Evolutionary conservation across 2,113 vertebrate genomes (phyloP), one percentile per base, ranked within the genome.

Genomic region (Smithornis capensis): DNA sequence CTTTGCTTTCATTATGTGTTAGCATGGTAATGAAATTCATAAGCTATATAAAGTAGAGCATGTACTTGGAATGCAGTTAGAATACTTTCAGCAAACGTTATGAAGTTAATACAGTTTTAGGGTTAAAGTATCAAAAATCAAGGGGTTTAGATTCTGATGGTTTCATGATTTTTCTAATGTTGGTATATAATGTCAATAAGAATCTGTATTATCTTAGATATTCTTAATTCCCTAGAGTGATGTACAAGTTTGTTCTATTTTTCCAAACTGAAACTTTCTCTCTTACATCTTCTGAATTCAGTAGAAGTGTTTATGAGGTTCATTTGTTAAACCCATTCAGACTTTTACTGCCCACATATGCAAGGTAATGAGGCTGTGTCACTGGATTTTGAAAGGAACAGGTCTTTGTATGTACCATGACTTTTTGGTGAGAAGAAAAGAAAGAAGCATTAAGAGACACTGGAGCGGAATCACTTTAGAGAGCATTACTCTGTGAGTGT

Each of bases 11-110:
- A 3, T 91, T 83, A 25, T 15, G 6, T 81, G 35, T 91, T 75
- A 93, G 71, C 52, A 49, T 59, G 55, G 68, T 90, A 85, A 83
- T 90, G 38, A 92, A 92, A 94, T 95, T 76, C 59, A 62, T 80
- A 77, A 91, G 12, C 65, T 87, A 18, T 90, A 28, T 65, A 74
- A 87, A 90, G 73, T n/a, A 83, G 21, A 67, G 7, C 27, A 27
- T 31, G 6, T 70, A 59, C 67, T 88, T 76, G 12, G 42, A 89
- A 85, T 91, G 88, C 56, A 49, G 27, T 74, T 68, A 44, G 60
- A 88, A 80, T 65, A 37, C 27, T 81, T 49, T 33, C 60, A 77
- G 56, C 45, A 86, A 92, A 44, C 10, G 70, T 0, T 31, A 37
- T 23, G 19, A 88, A 67, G 19, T 77, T 81, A 59, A 60, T 62